These are phyloP conservation scores for Pachypanchax playfairii DNA, from an alignment of 2,113 vertebrate species.

Conservation along the genomic window DNA sequence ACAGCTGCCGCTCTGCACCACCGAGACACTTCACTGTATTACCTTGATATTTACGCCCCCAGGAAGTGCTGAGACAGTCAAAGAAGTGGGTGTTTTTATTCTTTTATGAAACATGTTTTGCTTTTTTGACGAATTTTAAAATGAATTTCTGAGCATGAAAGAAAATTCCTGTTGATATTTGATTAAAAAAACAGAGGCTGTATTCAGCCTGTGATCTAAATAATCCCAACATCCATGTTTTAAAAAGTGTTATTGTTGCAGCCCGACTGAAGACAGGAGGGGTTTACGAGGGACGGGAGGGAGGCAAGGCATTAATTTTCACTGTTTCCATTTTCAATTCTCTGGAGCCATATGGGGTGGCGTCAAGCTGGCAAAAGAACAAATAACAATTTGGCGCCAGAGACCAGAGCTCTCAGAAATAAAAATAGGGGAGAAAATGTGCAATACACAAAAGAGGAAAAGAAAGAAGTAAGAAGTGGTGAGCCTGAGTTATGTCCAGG, in stretches of 20 bases:
- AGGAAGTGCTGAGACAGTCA: constrained; percentile 14
- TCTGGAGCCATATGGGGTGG: constrained; percentile 64
- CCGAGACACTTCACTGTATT: constrained; percentile 21
- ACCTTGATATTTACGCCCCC: constrained; percentile 24
- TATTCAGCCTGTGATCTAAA: constrained; percentile 27
- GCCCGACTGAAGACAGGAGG: constrained; percentile 17
- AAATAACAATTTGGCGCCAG: constrained; percentile 71
- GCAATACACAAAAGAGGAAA: constrained; percentile 27
- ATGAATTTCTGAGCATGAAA: constrained; percentile 25
- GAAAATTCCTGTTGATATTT: constrained; percentile 22
- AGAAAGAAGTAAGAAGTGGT: background rate
- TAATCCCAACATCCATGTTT: constrained; percentile 23
- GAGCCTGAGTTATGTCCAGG: constrained; percentile 41
- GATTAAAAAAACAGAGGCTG: constrained; percentile 20
- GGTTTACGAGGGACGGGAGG: constrained; percentile 6
- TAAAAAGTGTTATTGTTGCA: constrained; percentile 28
- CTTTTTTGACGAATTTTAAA: constrained; percentile 13
- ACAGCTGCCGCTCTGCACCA: constrained; percentile 13
- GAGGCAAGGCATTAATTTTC: constrained; percentile 58
- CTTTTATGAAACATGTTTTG: constrained; percentile 27
- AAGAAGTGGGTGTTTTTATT: constrained; percentile 22
- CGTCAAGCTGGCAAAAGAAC: constrained; percentile 64
- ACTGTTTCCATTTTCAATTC: constrained; percentile 59
- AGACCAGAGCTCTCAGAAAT: constrained; percentile 40
- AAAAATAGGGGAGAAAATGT: constrained; percentile 16